These are phyloP conservation scores for Takifugu rubripes DNA, from an alignment of 2,797 vertebrate species.

Conservation along the genomic window DNA sequence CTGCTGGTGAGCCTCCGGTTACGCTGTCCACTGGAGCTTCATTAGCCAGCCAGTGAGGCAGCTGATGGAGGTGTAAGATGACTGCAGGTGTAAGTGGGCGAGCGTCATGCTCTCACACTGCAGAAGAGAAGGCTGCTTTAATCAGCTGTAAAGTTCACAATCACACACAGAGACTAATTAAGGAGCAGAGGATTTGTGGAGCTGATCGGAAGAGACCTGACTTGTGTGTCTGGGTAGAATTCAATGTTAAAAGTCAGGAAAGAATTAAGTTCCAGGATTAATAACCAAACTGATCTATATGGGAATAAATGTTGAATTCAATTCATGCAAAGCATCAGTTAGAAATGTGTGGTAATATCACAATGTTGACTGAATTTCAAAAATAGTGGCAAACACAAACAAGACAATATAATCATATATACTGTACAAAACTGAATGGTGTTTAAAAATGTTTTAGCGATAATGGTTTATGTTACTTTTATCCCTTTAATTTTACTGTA, in stretches of 20 bases:
- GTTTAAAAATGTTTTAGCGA: no score
- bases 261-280: background rate
- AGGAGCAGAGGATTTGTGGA: slow-evolving; percentile 48
- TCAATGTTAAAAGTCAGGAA: background rate
- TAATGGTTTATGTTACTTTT: no score
- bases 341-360: no score
- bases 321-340: no score
- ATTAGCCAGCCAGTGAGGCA: slow-evolving; percentile 51
- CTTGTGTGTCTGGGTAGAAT: background rate
- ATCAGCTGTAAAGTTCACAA: slow-evolving; percentile 61
- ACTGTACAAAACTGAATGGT: no score
- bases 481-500: no score
- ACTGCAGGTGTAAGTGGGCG: slow-evolving; percentile 30
- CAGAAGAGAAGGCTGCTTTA: slow-evolving; percentile 44
- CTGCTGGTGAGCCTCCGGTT: slow-evolving; percentile 33
- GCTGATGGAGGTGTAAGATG: slow-evolving; percentile 37
- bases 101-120: slow-evolving; percentile 42
- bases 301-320: background rate
- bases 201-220: slow-evolving; percentile 19
- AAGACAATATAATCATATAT: no score
- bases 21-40: slow-evolving; percentile 42
- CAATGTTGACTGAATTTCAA: no score
- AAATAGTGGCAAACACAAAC: no score
- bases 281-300: background rate
- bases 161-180: slow-evolving; percentile 57